Conservation (phyloP, 1,140 invertebrate genomes). For the Steinernema feltiae region DNA sequence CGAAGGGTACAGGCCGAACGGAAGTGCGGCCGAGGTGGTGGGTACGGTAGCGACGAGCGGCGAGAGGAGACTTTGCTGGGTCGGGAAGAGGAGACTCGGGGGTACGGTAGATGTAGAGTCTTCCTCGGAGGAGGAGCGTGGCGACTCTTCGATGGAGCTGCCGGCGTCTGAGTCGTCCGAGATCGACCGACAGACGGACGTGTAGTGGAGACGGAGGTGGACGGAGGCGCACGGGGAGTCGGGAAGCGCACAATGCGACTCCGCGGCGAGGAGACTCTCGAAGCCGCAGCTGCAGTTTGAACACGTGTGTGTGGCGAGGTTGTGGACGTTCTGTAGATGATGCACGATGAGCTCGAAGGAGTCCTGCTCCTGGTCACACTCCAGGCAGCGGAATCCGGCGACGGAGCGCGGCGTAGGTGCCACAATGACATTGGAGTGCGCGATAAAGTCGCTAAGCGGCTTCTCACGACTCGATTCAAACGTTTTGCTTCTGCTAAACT, state of each 20-base stretch:
- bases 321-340: conserved; percentile 41
- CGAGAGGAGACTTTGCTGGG: background rate
- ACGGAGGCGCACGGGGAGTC: background rate
- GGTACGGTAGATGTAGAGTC: background rate
- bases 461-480: conserved; percentile 40
- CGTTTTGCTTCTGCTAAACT: conserved; percentile 53
- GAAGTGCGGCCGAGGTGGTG: background rate
- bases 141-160: background rate
- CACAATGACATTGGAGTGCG: conserved; percentile 11
- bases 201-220: conserved; percentile 3
- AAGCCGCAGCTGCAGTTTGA: background rate
- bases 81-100: background rate
- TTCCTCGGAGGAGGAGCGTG: background rate
- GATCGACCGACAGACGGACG: background rate
- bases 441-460: background rate
- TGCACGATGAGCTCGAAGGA: conserved; percentile 31
- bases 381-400: conserved; percentile 25
- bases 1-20: background rate
- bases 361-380: conserved; percentile 47
- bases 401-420: conserved; percentile 18
- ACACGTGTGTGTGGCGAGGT: conserved; percentile 13
- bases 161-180: background rate
- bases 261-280: background rate
- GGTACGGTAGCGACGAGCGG: background rate
- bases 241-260: background rate